Percentiles rank a stretch among this genome's conserved stretches.
Conservation (phyloP, 2,797 vertebrate genomes). For the Anabacerthia variegaticeps region DNA sequence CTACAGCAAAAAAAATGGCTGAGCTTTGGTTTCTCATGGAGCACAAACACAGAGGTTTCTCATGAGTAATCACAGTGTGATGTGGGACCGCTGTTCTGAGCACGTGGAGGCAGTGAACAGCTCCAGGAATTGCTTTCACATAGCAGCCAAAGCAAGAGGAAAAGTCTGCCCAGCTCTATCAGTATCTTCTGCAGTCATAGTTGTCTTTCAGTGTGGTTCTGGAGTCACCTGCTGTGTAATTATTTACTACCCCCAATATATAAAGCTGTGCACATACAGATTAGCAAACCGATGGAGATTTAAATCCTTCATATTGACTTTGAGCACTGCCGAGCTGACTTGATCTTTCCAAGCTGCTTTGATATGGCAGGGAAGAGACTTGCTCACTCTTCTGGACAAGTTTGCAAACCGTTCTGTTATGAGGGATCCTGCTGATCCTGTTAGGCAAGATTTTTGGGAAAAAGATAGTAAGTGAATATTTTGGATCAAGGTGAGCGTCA, state of each 20-base stretch:
- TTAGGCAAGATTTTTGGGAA: neutral
- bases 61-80: accelerated
- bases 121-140: neutral
- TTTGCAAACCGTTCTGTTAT: neutral
- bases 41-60: neutral
- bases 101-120: neutral
- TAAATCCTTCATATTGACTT: neutral
- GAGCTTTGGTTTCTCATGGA: neutral
- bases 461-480: neutral
- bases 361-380: neutral
- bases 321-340: neutral
- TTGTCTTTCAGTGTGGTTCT: neutral
- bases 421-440: neutral
- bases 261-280: neutral
- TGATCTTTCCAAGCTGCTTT: neutral
- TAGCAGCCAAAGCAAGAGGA: neutral
- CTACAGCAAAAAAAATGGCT: neutral
- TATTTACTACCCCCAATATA: neutral
- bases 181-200: neutral
- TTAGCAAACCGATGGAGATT: neutral
- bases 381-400: neutral
- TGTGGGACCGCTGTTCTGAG: neutral
- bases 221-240: neutral
- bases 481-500: neutral
- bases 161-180: neutral